Percentiles rank a stretch among this genome's conserved stretches.
These are phyloP conservation scores for Motacilla alba DNA, from an alignment of 2,113 vertebrate genomes.

Conservation along the genomic window DNA sequence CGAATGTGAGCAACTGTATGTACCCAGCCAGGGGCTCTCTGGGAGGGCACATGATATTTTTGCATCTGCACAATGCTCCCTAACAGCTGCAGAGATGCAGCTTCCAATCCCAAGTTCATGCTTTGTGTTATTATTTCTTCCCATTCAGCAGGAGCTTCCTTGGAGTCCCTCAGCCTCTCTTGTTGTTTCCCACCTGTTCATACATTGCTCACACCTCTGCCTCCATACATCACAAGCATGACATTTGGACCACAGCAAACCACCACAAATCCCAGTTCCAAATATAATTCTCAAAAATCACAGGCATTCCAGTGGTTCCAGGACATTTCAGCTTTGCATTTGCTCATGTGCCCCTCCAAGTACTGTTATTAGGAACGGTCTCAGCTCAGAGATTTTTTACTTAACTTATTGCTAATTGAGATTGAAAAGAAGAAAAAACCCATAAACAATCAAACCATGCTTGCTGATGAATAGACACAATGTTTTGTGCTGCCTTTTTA, in stretches of 20 bases:
- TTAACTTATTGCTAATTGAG: neutral
- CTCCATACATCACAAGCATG: fast-evolving
- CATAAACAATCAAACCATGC: neutral
- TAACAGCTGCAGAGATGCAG: neutral
- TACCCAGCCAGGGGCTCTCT: neutral
- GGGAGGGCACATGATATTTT: neutral
- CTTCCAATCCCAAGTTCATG: neutral
- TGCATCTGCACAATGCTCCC: neutral
- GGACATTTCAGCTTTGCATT: neutral
- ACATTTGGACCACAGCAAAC: neutral
- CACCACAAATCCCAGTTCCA: neutral
- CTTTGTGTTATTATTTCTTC: neutral
- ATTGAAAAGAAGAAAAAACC: neutral
- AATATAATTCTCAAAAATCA: neutral
- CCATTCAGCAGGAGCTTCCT: neutral
- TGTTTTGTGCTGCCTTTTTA: neutral
- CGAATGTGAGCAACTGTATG: fast-evolving
- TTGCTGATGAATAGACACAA: neutral
- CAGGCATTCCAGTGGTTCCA: neutral
- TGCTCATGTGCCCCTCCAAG: neutral
- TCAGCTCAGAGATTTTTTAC: neutral
- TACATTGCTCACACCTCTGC: neutral
- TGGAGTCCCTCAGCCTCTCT: neutral
- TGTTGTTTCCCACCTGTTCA: neutral
- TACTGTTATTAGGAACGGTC: neutral